Conservation (phyloP, 2,113 vertebrate species). For the Bos indicus region DNA sequence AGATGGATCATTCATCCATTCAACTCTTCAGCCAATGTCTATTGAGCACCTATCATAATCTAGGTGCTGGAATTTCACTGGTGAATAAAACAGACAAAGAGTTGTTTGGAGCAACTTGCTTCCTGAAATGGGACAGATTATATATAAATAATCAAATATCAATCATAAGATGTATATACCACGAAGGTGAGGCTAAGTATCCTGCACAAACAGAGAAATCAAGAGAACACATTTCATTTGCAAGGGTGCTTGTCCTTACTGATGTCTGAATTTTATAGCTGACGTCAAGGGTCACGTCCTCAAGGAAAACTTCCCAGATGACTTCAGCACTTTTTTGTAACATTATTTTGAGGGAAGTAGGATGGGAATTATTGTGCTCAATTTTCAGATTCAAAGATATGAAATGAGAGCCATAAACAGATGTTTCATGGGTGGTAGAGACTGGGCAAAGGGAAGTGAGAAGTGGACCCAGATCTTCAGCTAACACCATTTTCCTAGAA, state of each 20-base stretch:
- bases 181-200: background rate
- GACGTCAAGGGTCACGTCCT: background rate
- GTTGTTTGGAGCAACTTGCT: background rate
- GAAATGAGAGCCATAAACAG: background rate
- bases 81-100: background rate
- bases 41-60: background rate
- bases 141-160: background rate
- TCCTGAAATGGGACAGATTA: background rate
- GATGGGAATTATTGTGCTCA: no score
- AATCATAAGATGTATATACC: accelerated
- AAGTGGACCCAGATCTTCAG: background rate
- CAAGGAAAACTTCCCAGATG: background rate
- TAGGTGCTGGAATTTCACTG: background rate
- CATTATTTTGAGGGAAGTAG: background rate
- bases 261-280: background rate
- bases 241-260: accelerated
- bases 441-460: background rate
- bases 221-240: background rate
- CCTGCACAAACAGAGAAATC: background rate
- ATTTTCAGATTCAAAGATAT: background rate
- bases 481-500: background rate
- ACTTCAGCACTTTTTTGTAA: background rate
- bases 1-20: background rate
- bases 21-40: background rate
- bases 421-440: background rate